phyloP scores from a whole-genome alignment of 2,113 vertebrate species.

The Perca fluviatilis region DNA sequence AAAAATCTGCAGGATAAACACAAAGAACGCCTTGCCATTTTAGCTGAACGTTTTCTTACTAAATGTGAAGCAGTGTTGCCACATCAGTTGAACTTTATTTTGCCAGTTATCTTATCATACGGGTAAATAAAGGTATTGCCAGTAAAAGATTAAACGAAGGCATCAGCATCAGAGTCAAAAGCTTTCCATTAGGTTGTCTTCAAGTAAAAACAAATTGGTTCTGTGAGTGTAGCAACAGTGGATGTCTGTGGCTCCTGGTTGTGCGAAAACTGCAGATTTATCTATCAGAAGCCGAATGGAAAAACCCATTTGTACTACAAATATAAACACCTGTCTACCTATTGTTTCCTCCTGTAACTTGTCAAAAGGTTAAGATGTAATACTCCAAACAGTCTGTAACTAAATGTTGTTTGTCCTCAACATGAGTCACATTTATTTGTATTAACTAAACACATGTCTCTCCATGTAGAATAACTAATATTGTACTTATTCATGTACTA shows the following conservation, averaged over 20 bases:
- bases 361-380: constrained; percentile 4
- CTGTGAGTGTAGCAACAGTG: background rate
- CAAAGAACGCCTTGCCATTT: background rate
- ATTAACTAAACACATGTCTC: background rate
- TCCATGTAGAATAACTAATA: background rate
- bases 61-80: background rate
- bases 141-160: background rate
- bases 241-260: background rate
- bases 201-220: constrained; percentile 15
- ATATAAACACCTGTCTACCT: background rate
- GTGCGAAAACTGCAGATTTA: constrained; percentile 3
- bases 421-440: background rate
- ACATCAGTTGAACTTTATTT: background rate
- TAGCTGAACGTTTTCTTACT: background rate
- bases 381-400: constrained; percentile 1
- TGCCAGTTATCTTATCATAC: background rate
- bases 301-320: background rate
- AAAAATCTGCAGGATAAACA: background rate
- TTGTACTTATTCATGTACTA: no score
- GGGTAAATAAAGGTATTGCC: constrained; percentile 7
- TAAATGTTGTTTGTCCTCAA: background rate
- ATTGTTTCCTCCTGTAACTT: constrained; percentile 3
- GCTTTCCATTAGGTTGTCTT: constrained; percentile 23
- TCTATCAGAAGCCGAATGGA: background rate
- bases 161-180: background rate